Base-by-base conservation (phyloP, 2,797 vertebrate genomes). In the Chaetodon trifasciatus region DNA sequence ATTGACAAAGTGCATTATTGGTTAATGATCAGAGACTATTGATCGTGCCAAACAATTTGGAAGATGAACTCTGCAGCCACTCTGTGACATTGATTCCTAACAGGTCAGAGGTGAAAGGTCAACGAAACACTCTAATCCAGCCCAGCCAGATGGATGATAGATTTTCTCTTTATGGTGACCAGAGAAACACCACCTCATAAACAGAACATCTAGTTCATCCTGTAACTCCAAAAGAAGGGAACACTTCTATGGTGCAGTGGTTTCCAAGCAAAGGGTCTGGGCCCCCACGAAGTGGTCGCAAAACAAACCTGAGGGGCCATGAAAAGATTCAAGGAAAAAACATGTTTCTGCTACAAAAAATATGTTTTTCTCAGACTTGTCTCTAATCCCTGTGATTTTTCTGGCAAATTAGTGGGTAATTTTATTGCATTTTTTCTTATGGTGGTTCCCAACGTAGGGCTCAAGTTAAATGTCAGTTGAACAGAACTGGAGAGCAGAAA, bases 31-130 rank as follows among this genome's bases (percentile, higher is more conserved):
- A 19, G 35, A 57, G 57, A 10, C 61, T 67, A 85, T 82, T 37
- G 67, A 91, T 86, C 42, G 5, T 23, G n/a, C 35, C 23, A 4
- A 17, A 68, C 76, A 2, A 72, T 91, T 79, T 86, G 52, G 74
- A 77, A 49, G 55, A 74, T 74, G 78, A 82, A 76, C 74, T 79
- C 46, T 78, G n/a, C 46, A 47, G 62, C 11, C 50, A 24, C 24
- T 70, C 32, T 60, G 13, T 52, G 53, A 8, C 3, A 2, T 63
- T 15, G 16, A 58, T 79, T 67, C 56, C 35, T 35, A 24, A 76
- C 69, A 83, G 86, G 78, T 83, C 75, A 78, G 74, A 79, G 82
- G 70, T 87, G 15, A 90, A 79, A 87, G 78, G 76, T 88, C 74
- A 76, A 46, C 64, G 35, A 79, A 53, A 50, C 40, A 23, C 35